A percentile compares a stretch with the other conserved stretches of the same genome.
These are phyloP conservation scores for Sclerodermus sp. DNA, from an alignment of 2,888 invertebrate species.

Conservation along the genomic window DNA sequence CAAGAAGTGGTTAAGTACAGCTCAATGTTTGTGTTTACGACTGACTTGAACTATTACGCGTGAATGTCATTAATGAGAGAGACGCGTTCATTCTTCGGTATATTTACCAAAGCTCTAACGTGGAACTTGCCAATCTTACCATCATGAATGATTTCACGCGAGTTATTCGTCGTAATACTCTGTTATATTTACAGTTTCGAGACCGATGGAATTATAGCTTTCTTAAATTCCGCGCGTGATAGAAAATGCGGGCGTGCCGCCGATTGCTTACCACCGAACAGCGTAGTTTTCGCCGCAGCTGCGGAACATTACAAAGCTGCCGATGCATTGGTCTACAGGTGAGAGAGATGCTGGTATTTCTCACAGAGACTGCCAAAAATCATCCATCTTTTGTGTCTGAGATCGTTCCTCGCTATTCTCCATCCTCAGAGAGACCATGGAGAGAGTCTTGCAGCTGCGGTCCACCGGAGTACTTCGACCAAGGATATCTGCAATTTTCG, in stretches of 20 bases:
- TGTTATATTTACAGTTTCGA: conserved; percentile 10
- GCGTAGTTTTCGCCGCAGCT: conserved; percentile 5
- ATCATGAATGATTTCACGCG: no score
- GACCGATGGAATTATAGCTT: conserved; percentile 6
- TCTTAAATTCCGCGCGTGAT: conserved; percentile 10
- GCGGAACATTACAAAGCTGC: conserved; percentile 13
- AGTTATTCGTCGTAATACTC: no score
- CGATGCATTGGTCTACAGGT: conserved; percentile 16
- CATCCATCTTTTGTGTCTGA: no score
- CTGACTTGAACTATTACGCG: no score
- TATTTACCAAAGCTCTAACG: no score
- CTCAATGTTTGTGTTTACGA: no score
- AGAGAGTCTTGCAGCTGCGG: conserved; percentile 9
- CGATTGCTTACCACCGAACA: background rate
- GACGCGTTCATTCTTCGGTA: no score
- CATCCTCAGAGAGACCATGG: conserved; percentile 6
- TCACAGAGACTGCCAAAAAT: no score
- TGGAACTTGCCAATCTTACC: no score
- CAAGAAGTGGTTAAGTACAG: conserved; percentile 8
- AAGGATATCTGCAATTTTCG: conserved; percentile 14
- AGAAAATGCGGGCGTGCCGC: background rate
- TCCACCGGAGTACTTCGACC: conserved; percentile 5
- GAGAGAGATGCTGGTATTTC: no score
- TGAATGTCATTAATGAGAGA: no score
- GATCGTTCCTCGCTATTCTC: no score